Conservation (phyloP, 2,797 vertebrate genomes). For the Nothura maculosa region DNA sequence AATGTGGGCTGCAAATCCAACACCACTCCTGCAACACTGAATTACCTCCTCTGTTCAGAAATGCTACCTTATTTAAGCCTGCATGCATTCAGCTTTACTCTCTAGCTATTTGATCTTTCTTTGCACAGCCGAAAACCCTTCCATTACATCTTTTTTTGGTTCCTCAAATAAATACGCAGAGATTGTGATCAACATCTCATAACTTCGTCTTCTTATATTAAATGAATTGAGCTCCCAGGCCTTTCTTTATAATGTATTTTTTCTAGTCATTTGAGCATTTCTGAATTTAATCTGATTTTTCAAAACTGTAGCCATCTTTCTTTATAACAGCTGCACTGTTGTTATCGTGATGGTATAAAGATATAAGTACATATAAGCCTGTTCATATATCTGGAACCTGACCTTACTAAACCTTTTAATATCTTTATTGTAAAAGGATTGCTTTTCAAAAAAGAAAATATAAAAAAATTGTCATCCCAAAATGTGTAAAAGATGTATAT, state of each 20-base stretch:
- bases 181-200: neutral
- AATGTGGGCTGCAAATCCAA: neutral
- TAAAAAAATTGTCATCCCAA: constrained; percentile 27
- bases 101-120: neutral
- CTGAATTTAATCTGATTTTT: neutral
- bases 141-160: neutral
- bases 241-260: constrained; percentile 2
- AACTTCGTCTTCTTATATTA: neutral
- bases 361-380: neutral
- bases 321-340: neutral
- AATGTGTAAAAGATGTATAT: neutral
- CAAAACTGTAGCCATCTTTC: neutral
- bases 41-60: neutral
- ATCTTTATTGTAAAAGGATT: neutral
- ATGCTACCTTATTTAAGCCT: neutral
- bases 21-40: neutral
- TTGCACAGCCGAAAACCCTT: neutral
- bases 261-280: neutral
- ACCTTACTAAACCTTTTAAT: neutral
- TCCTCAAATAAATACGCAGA: neutral
- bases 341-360: neutral
- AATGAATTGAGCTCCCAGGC: neutral
- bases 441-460: constrained; percentile 15
- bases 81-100: neutral
- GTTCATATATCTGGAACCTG: neutral